These are phyloP conservation scores for Tetranychus piercei DNA, from an alignment of 2,888 invertebrate species.

Conservation along the genomic window DNA sequence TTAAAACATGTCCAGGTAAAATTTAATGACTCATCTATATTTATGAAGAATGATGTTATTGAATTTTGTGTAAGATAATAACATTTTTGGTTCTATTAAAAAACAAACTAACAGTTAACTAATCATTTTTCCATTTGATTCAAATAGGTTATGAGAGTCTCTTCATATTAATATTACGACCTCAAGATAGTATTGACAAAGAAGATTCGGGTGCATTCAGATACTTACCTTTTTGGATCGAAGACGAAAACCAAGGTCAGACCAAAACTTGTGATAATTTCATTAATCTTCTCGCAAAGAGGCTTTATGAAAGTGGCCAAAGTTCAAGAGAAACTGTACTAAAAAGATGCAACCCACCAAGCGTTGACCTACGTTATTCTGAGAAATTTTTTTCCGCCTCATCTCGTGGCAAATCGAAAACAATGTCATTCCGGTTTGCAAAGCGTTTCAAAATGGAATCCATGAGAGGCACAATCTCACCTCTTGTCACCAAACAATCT, in stretches of 20 bases:
- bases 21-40: background rate
- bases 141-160: background rate
- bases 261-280: background rate
- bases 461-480: background rate
- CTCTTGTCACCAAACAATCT: background rate
- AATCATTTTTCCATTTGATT: background rate
- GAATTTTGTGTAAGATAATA: too few species aligned
- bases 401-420: background rate
- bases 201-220: background rate
- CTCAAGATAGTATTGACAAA: background rate
- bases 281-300: background rate
- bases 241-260: background rate
- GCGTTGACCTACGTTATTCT: background rate
- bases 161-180: background rate
- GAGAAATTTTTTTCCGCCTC: background rate
- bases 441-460: constrained; percentile 6
- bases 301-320: background rate
- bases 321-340: background rate
- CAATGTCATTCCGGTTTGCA: background rate
- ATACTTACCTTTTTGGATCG: constrained; percentile 7
- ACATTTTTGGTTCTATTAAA: background rate
- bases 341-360: background rate
- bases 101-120: background rate
- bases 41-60: too few species aligned
- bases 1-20: background rate